Percentiles rank a stretch among this genome's conserved stretches.
Evolutionary conservation across 2,797 vertebrate genomes (phyloP).

Genomic region (Megaceryle alcyon): DNA sequence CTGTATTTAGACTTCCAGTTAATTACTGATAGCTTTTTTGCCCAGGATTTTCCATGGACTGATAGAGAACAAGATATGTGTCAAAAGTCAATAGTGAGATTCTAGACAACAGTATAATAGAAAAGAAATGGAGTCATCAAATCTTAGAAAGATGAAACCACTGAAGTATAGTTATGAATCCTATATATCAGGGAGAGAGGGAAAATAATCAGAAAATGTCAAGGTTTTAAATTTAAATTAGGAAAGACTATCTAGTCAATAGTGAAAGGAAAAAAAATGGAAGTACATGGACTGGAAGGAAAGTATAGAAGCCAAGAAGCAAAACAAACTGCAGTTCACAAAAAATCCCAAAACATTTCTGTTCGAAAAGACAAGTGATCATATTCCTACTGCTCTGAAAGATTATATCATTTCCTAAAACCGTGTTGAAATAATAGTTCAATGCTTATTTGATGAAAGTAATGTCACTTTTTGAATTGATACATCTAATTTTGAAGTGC

Average conservation of each 20-base stretch:
- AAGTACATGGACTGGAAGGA: background rate
- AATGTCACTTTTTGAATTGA: background rate
- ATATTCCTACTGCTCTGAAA: background rate
- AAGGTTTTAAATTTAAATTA: background rate
- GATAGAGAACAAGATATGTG: background rate
- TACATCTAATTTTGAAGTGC: background rate
- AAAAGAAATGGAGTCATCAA: background rate
- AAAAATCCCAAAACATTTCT: background rate
- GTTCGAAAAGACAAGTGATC: background rate
- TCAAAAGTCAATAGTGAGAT: background rate
- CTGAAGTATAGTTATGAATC: background rate
- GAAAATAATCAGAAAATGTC: background rate
- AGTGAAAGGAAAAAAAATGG: background rate
- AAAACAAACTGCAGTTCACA: background rate
- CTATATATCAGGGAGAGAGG: background rate
- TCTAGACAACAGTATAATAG: background rate
- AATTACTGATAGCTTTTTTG: background rate
- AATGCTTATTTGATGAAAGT: background rate
- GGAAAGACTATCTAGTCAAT: background rate
- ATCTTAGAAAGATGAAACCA: background rate
- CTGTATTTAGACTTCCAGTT: background rate
- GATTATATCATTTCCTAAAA: background rate
- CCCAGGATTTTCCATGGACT: background rate
- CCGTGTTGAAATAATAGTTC: background rate
- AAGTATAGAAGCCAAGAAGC: background rate